phyloP scores from a whole-genome alignment of 2,888 invertebrate genomes.

The Barypeithes pellucidus region DNA sequence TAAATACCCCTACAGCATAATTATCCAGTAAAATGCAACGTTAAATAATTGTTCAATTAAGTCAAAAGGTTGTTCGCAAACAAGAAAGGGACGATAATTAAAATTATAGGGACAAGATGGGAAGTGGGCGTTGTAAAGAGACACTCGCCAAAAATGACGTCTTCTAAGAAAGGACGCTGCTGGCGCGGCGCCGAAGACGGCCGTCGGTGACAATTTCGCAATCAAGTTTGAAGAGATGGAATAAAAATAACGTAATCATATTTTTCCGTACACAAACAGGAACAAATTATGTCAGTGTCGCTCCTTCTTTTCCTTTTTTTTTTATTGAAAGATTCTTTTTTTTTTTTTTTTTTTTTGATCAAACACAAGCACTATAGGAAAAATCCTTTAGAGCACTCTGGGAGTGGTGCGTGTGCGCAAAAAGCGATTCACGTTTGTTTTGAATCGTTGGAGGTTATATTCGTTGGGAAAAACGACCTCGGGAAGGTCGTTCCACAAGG shows the following conservation, averaged over 20 bases:
- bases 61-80: constrained; percentile 31
- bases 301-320: no score
- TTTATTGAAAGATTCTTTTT: no score
- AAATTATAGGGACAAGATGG: constrained; percentile 42
- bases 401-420: no score
- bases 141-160: constrained; percentile 44
- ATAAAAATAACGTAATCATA: constrained; percentile 13
- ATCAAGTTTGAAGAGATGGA: constrained; percentile 32
- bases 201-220: constrained; percentile 36
- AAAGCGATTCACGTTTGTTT: no score
- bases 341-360: no score
- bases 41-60: constrained; percentile 36
- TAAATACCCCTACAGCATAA: neutral
- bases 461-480: no score
- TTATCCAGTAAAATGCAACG: constrained; percentile 5
- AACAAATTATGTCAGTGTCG: neutral
- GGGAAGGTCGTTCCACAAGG: no score
- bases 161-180: constrained; percentile 39
- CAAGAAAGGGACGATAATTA: constrained; percentile 44
- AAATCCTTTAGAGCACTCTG: no score
- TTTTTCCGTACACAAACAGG: neutral
- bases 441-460: no score
- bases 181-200: constrained; percentile 31
- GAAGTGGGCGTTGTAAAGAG: constrained; percentile 42
- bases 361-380: no score